Conservation (phyloP, 1,140 invertebrate genomes). For the Zaprionus africanus region DNA sequence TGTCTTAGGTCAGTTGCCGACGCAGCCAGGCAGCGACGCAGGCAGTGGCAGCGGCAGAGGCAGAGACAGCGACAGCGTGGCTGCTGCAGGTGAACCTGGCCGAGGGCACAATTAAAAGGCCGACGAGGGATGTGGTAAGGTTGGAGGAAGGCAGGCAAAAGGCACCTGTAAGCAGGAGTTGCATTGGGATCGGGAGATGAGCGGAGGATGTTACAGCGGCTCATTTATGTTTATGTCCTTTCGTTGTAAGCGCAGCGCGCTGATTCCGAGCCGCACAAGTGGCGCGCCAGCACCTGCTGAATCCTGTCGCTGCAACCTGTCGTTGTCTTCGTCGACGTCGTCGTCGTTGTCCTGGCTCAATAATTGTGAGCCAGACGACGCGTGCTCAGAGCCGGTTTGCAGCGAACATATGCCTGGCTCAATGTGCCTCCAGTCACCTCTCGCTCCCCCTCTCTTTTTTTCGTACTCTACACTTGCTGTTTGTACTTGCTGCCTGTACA, state of each 20-base stretch:
- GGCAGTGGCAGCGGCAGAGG: background rate
- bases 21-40: conserved; percentile 9
- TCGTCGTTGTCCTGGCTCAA: conserved; percentile 56
- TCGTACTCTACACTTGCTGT: conserved; percentile 21
- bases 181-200: conserved; percentile 25
- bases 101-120: conserved; percentile 74
- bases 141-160: conserved; percentile 23
- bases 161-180: conserved; percentile 45
- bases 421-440: background rate
- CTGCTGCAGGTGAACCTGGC: conserved; percentile 71
- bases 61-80: conserved; percentile 7
- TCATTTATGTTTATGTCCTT: conserved; percentile 83
- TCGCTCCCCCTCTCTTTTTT: background rate
- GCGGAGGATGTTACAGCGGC: conserved; percentile 68
- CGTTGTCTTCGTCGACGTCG: conserved; percentile 33
- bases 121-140: conserved; percentile 55
- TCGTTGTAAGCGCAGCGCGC: conserved; percentile 74
- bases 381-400: conserved; percentile 79
- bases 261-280: conserved; percentile 71
- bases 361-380: conserved; percentile 78
- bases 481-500: conserved; percentile 1
- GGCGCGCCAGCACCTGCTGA: conserved; percentile 71
- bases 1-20: conserved; percentile 77
- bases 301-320: conserved; percentile 72
- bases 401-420: conserved; percentile 73